These are phyloP conservation scores for Microcebus lehilahytsara DNA, from an alignment of 2,113 vertebrate species.

Conservation along the genomic window DNA sequence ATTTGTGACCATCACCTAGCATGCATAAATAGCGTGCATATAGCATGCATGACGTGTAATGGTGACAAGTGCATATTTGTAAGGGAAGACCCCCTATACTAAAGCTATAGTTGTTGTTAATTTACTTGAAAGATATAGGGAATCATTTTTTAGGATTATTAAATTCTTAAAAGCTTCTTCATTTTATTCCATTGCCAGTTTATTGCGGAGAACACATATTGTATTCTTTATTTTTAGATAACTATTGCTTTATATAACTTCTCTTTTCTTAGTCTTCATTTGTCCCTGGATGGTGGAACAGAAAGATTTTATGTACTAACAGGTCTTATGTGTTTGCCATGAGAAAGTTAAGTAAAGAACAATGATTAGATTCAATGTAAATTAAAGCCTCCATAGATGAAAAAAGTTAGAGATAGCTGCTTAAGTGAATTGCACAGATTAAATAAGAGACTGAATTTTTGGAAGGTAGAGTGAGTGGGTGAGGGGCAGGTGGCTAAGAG, in stretches of 20 bases:
- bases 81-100: neutral
- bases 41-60: neutral
- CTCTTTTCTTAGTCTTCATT: neutral
- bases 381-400: neutral
- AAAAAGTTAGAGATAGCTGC: neutral
- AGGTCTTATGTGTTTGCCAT: neutral
- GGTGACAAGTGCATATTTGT: neutral
- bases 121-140: slow-evolving; percentile 19
- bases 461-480: neutral
- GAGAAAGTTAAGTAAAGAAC: neutral
- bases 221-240: neutral
- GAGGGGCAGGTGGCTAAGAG: neutral
- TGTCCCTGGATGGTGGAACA: neutral
- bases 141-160: slow-evolving; percentile 15
- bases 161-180: slow-evolving; percentile 13
- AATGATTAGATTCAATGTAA: neutral
- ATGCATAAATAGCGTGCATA: neutral
- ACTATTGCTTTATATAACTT: neutral
- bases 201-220: neutral
- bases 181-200: neutral
- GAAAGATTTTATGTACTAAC: neutral
- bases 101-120: neutral
- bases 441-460: neutral
- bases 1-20: neutral
- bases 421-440: neutral